phyloP scores from a whole-genome alignment of 2,113 vertebrate genomes.

The Canis aureus region DNA sequence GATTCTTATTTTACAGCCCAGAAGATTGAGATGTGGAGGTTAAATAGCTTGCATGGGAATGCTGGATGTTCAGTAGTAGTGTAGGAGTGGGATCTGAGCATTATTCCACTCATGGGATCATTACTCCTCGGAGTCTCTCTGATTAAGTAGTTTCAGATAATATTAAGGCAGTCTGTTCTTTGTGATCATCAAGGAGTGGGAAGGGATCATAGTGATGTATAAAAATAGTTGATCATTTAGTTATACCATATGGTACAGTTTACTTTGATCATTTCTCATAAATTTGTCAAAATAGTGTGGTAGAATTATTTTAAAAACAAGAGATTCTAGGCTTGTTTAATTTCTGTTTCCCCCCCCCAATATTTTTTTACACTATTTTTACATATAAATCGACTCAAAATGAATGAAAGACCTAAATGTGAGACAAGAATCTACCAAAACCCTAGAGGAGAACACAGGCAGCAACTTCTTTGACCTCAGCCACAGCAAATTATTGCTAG shows the following conservation, averaged over 20 bases:
- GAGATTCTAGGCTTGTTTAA: background rate
- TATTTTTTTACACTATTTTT: slow-evolving; percentile 8
- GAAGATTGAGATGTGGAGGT: background rate
- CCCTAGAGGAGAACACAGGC: too few species aligned
- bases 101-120: background rate
- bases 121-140: background rate
- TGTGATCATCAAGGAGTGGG: background rate
- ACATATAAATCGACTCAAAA: too few species aligned
- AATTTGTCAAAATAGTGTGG: slow-evolving; percentile 20
- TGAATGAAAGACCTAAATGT: too few species aligned
- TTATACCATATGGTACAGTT: background rate
- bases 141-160: background rate
- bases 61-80: background rate
- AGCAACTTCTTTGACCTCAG: too few species aligned
- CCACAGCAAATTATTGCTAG: too few species aligned
- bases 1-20: background rate
- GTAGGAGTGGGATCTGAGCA: background rate
- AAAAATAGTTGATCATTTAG: slow-evolving; percentile 45
- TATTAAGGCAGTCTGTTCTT: background rate
- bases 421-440: too few species aligned
- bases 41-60: background rate
- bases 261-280: slow-evolving; percentile 24
- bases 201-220: background rate
- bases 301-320: background rate
- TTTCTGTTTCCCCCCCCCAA: background rate